phyloP scores from a whole-genome alignment of 2,797 vertebrate genomes.

The Gymnoscopelus microlampas region DNA sequence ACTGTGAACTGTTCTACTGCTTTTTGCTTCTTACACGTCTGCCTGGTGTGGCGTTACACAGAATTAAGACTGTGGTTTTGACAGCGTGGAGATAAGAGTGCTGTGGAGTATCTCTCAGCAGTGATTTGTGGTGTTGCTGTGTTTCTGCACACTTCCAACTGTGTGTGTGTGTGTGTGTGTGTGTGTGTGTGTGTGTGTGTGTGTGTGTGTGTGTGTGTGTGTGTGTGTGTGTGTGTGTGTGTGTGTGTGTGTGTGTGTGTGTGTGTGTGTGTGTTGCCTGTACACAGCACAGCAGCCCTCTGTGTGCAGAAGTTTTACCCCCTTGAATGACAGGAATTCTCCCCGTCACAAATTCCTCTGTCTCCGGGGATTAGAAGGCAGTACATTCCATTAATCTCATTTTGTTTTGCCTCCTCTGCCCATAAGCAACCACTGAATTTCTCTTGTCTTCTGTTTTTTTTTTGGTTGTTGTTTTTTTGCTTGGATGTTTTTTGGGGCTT shows the following conservation, averaged over 20 bases:
- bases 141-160: constrained; percentile 28
- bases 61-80: constrained; percentile 26
- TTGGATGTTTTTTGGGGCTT: constrained; percentile 7
- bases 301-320: constrained; percentile 64
- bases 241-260: too few relatives aligned
- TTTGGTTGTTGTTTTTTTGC: constrained; percentile 51
- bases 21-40: constrained; percentile 1
- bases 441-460: constrained; percentile 1
- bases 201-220: too few relatives aligned
- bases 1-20: not conserved
- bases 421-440: constrained; percentile 13
- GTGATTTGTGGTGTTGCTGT: constrained; percentile 38
- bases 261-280: constrained; percentile 40
- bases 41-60: constrained; percentile 17
- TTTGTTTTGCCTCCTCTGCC: constrained; percentile 1
- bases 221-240: too few relatives aligned
- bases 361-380: constrained; percentile 76
- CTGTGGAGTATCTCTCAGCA: constrained; percentile 37
- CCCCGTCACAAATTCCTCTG: constrained; percentile 77
- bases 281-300: constrained; percentile 51
- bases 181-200: not conserved
- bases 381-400: constrained; percentile 53
- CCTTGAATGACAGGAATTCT: constrained; percentile 80
- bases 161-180: not conserved
- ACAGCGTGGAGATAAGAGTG: constrained; percentile 38